Base-by-base conservation (phyloP, 2,113 vertebrate species). In the Dipodomys stephensi region DNA sequence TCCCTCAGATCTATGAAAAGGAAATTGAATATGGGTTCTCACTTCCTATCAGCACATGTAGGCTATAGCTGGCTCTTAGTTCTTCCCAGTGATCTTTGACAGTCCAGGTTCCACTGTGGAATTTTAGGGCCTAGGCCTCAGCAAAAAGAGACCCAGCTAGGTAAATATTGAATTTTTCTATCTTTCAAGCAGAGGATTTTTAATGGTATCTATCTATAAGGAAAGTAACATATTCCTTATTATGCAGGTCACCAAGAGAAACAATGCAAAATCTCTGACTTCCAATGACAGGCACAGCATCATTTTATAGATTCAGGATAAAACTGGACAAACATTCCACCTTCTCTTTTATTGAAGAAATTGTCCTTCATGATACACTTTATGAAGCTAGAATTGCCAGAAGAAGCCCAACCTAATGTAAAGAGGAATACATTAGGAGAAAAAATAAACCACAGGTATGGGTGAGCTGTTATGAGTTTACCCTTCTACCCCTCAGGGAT, bases 301-400 rank as follows among this genome's bases (percentile, higher is more conserved):
- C 73, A 76, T 83, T 74, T 87, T 46, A 72, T 18, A 65, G 62
- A 20, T 68, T 92, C 64, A 68, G 57, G 44, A 74, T 67, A 74
- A 82, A 83, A 80, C 23, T 30, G 27, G 82, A 81, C 73, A 62
- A 32, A 60, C 4, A 68, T 25, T 23, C 3, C 15, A 78, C 35
- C 28, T 78, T 68, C 22, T 91, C 49, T 73, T 88, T 94, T 53
- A 78, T 67, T 91, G 74, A 83, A 80, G 27, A 90, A 94, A 88
- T 1, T 74, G 39, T 84, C 64, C 65, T 65, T 95, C 79, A 65
- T 85, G 73, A 84, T 82, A 67, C 68, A 90, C 49, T 28, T 76
- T 53, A 76, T 77, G 11, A 82, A 83, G 62, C 1, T 39, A 3
- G 90, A 90, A 91, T 91, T 88, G 57, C 86, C 76, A 60, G 46